Percentiles rank a stretch among this genome's conserved stretches.
phyloP scores from a whole-genome alignment of 2,888 invertebrate species.

The Anoncus sp. region DNA sequence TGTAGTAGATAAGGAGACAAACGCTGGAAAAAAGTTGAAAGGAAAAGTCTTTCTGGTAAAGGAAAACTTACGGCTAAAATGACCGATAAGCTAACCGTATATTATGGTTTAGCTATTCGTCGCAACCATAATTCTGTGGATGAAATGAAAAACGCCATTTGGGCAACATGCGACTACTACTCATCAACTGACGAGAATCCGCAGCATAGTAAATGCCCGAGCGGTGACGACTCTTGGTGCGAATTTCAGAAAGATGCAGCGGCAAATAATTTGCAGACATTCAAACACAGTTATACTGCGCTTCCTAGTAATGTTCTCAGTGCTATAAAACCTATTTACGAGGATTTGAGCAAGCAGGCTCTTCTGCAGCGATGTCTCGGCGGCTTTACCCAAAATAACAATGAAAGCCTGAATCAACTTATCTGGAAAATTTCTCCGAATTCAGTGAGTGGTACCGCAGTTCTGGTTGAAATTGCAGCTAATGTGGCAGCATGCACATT shows the following conservation, averaged over 20 bases:
- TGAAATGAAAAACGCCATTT: constrained; percentile 63
- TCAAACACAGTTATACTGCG: constrained; percentile 57
- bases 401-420: constrained; percentile 60
- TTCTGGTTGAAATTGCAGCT: constrained; percentile 40
- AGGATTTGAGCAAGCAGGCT: constrained; percentile 57
- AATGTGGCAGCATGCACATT: constrained; percentile 55
- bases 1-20: constrained; percentile 7
- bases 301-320: constrained; percentile 46
- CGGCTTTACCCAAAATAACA: constrained; percentile 57
- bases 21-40: background rate
- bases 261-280: constrained; percentile 49
- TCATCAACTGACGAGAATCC: constrained; percentile 66
- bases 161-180: constrained; percentile 50
- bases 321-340: constrained; percentile 59
- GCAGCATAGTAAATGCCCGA: constrained; percentile 67
- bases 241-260: constrained; percentile 63
- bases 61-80: constrained; percentile 53
- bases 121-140: constrained; percentile 52
- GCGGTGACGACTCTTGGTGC: constrained; percentile 50
- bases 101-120: constrained; percentile 59
- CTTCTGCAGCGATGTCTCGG: constrained; percentile 52
- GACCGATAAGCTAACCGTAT: constrained; percentile 56
- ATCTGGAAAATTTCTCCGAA: constrained; percentile 49
- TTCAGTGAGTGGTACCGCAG: constrained; percentile 27
- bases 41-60: constrained; percentile 15